phyloP scores from a whole-genome alignment of 2,797 vertebrate genomes.

The Ceryle rudis region DNA sequence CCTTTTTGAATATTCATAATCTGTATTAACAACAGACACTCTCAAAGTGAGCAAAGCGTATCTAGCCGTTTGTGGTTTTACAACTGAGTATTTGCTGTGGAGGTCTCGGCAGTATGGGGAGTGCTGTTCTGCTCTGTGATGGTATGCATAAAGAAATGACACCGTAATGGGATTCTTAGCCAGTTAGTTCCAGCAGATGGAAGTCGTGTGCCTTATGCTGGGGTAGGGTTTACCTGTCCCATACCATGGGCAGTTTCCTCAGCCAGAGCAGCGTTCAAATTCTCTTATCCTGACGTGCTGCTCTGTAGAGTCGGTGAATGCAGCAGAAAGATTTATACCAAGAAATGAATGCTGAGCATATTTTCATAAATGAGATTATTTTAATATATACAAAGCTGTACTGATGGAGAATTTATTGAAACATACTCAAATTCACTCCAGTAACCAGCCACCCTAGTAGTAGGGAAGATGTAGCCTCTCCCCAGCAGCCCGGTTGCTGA shows the following conservation, averaged over 20 bases:
- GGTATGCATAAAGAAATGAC: background rate
- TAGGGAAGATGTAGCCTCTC: constrained; percentile 77
- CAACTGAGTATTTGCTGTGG: background rate
- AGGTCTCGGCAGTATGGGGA: background rate
- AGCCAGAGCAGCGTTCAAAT: background rate
- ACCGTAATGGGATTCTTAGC: background rate
- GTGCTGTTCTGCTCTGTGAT: background rate
- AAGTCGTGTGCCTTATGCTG: background rate
- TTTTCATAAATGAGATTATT: constrained; percentile 51
- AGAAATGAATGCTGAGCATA: background rate
- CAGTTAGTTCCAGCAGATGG: constrained; percentile 21
- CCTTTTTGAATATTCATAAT: background rate
- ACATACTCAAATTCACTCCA: constrained; percentile 80
- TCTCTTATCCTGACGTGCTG: background rate
- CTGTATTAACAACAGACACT: background rate
- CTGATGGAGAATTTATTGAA: constrained; percentile 61
- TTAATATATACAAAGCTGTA: constrained; percentile 85
- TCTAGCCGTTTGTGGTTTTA: background rate
- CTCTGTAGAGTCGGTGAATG: background rate
- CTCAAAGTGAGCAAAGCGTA: background rate
- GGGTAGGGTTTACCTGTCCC: background rate
- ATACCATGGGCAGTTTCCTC: background rate
- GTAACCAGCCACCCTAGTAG: constrained; percentile 74
- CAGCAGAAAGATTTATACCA: background rate
- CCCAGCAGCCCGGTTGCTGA: constrained; percentile 71